Evolutionary conservation across 1,140 invertebrate genomes (phyloP).

Genomic region (Chrysoperla carnea): DNA sequence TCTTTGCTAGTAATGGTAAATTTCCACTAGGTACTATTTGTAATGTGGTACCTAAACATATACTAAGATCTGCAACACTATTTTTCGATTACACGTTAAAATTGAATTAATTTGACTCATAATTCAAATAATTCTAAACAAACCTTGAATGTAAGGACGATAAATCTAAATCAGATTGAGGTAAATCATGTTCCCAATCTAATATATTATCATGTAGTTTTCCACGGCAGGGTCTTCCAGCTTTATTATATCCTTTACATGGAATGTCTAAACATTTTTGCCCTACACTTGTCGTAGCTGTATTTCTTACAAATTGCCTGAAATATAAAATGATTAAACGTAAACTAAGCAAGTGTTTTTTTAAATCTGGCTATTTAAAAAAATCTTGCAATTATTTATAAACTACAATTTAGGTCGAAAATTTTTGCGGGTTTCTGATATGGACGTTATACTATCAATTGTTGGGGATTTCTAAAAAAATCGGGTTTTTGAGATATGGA

Average conservation of each 20-base stretch:
- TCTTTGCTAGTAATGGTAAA: slow-evolving; percentile 75
- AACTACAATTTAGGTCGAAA: too few species aligned
- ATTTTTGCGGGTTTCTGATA: too few species aligned
- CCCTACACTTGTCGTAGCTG: slow-evolving; percentile 74
- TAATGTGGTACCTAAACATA: slow-evolving; percentile 88
- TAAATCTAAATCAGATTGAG: slow-evolving; percentile 72
- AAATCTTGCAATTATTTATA: too few species aligned
- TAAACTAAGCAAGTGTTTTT: not conserved
- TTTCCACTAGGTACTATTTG: slow-evolving; percentile 96
- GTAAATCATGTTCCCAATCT: slow-evolving; percentile 96
- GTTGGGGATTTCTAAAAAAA: too few species aligned
- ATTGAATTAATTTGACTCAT: slow-evolving; percentile 3
- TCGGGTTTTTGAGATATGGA: too few species aligned
- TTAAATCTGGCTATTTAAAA: not conserved
- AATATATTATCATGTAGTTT: slow-evolving; percentile 78
- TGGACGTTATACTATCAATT: too few species aligned
- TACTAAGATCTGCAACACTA: slow-evolving; percentile 76
- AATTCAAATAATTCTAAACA: slow-evolving; percentile 6
- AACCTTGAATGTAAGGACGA: slow-evolving; percentile 80
- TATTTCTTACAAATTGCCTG: slow-evolving; percentile 67
- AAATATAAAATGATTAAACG: slow-evolving; percentile 12
- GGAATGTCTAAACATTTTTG: slow-evolving; percentile 67
- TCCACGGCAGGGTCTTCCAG: slow-evolving; percentile 62
- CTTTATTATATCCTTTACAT: slow-evolving; percentile 43
- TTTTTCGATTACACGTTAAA: slow-evolving; percentile 10